Conservation (phyloP, 2,113 vertebrate genomes). For the Ardeotis arabs region DNA sequence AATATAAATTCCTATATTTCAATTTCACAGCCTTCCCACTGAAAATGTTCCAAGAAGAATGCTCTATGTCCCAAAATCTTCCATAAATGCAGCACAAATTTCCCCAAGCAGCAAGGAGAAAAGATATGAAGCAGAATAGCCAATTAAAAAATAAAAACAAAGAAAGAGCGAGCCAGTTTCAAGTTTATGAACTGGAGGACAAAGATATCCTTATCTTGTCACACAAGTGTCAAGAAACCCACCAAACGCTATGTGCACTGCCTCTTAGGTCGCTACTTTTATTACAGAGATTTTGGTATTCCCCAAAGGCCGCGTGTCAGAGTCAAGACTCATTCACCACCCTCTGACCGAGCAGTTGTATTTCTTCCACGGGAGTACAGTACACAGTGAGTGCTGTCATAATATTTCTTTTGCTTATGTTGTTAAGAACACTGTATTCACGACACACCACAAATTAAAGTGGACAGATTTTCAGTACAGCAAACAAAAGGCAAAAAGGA, state of each 20-base stretch:
- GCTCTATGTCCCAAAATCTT: background rate
- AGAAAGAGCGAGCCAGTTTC: background rate
- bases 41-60: background rate
- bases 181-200: background rate
- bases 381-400: background rate
- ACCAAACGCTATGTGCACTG: fast-evolving
- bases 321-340: background rate
- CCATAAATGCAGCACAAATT: background rate
- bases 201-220: background rate
- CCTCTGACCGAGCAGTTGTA: background rate
- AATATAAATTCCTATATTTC: background rate
- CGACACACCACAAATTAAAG: background rate
- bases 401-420: background rate
- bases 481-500: background rate
- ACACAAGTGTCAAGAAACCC: background rate
- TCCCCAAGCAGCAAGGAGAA: background rate
- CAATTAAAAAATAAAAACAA: background rate
- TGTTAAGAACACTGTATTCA: background rate
- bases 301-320: background rate
- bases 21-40: background rate
- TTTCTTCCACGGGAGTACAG: background rate
- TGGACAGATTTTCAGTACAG: background rate
- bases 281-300: background rate
- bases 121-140: background rate
- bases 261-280: background rate